Conservation (phyloP, 2,888 invertebrate species). For the Melanargia galathea region DNA sequence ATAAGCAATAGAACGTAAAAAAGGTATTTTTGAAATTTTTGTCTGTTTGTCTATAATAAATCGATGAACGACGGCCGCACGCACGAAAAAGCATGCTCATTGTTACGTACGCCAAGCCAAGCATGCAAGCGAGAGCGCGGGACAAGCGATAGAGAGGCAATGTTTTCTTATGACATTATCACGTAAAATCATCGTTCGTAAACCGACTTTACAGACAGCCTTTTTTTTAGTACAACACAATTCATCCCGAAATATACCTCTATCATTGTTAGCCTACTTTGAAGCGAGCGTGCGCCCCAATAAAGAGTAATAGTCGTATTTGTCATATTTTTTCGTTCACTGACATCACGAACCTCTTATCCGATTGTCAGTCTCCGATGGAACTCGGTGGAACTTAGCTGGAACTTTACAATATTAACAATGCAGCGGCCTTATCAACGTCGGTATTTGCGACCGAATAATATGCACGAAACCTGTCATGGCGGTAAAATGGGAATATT, state of each 20-base stretch:
- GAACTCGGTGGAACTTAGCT: constrained; percentile 30
- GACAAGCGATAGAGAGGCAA: too few relatives aligned
- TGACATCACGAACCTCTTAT: constrained; percentile 58
- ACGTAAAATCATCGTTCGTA: too few relatives aligned
- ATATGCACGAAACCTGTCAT: constrained; percentile 64
- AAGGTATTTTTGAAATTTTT: too few relatives aligned
- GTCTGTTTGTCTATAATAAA: too few relatives aligned
- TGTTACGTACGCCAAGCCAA: too few relatives aligned
- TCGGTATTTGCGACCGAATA: constrained; percentile 63
- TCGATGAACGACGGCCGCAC: too few relatives aligned
- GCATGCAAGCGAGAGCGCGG: too few relatives aligned
- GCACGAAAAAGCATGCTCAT: too few relatives aligned
- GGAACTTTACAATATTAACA: constrained; percentile 32
- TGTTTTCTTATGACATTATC: too few relatives aligned
- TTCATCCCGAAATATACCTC: constrained; percentile 8
- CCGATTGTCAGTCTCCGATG: constrained; percentile 48
- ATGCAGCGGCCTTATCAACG: constrained; percentile 73
- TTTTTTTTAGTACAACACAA: too few relatives aligned
- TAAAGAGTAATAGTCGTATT: constrained; percentile 68
- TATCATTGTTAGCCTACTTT: constrained; percentile 42
- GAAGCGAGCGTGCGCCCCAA: constrained; percentile 65
- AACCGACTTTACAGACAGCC: too few relatives aligned
- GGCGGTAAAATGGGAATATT: constrained; percentile 59
- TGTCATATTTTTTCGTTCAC: constrained; percentile 73
- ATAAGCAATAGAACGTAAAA: too few relatives aligned